Percentiles rank a stretch among this genome's conserved stretches.
These are phyloP conservation scores for Varanus komodoensis DNA, from an alignment of 2,113 vertebrate species.

Conservation along the genomic window DNA sequence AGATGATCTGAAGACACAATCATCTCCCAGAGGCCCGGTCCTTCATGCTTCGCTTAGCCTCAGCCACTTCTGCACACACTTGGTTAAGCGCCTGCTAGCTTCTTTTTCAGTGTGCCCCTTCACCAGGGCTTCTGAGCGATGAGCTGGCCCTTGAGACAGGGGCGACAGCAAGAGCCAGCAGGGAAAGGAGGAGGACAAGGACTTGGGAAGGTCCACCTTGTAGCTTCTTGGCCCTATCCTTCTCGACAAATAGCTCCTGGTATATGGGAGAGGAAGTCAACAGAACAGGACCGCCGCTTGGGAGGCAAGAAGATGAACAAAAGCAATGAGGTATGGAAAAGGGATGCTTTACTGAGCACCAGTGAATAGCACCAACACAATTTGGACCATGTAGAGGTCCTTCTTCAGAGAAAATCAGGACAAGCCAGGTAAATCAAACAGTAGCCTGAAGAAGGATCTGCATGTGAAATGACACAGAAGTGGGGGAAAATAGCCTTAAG, in stretches of 20 bases:
- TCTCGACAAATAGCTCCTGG: neutral
- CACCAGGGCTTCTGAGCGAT: neutral
- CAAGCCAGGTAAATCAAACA: too few relatives aligned
- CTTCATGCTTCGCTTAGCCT: neutral
- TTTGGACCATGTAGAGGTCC: too few relatives aligned
- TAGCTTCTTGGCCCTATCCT: slow-evolving; percentile 7
- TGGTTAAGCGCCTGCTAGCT: neutral
- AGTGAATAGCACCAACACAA: too few relatives aligned
- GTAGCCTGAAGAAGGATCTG: too few relatives aligned
- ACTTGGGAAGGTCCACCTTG: neutral
- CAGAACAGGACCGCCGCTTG: too few relatives aligned
- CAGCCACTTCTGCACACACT: neutral
- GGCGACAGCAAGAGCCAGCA: neutral
- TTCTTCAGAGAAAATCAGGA: too few relatives aligned
- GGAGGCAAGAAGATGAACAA: neutral
- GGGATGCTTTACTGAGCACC: too few relatives aligned
- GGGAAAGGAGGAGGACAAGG: neutral
- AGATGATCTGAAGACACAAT: neutral
- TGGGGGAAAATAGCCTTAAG: neutral
- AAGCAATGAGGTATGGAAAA: too few relatives aligned
- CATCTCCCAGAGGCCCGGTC: neutral
- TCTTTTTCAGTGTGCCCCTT: neutral
- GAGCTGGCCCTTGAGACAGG: slow-evolving; percentile 2
- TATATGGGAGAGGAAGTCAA: neutral
- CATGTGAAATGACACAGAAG: neutral